phyloP scores from a whole-genome alignment of 2,797 vertebrate species.

The Sebastes trivittatus region DNA sequence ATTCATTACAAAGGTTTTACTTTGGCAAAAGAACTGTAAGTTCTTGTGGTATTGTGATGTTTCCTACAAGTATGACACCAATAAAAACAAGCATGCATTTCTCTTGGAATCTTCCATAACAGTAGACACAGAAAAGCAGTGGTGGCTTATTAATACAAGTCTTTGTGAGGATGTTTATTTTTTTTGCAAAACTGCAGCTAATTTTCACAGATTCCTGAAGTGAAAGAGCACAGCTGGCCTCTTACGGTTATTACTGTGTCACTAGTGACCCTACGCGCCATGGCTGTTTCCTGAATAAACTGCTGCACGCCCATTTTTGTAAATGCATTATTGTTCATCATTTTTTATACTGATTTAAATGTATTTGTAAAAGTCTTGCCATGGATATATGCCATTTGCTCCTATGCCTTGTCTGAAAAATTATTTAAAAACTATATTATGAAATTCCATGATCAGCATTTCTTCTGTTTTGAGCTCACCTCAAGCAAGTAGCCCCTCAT shows the following conservation, averaged over 20 bases:
- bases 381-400: background rate
- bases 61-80: background rate
- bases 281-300: background rate
- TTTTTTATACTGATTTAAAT: background rate
- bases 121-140: background rate
- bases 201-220: background rate
- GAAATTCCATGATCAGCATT: background rate
- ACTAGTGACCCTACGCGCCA: background rate
- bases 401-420: background rate
- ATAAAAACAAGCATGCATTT: background rate
- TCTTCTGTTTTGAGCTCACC: constrained; percentile 76
- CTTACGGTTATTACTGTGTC: background rate
- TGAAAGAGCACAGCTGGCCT: background rate
- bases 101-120: background rate
- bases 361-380: background rate
- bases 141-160: background rate
- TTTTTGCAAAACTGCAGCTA: background rate
- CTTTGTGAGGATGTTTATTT: background rate
- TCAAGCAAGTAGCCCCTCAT: constrained; percentile 96
- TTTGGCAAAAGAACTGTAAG: background rate
- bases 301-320: background rate
- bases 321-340: background rate
- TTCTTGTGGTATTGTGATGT: constrained; percentile 4
- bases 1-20: constrained; percentile 22
- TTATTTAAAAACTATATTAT: background rate